Conservation (phyloP, 2,113 vertebrate species). For the Psophia crepitans region DNA sequence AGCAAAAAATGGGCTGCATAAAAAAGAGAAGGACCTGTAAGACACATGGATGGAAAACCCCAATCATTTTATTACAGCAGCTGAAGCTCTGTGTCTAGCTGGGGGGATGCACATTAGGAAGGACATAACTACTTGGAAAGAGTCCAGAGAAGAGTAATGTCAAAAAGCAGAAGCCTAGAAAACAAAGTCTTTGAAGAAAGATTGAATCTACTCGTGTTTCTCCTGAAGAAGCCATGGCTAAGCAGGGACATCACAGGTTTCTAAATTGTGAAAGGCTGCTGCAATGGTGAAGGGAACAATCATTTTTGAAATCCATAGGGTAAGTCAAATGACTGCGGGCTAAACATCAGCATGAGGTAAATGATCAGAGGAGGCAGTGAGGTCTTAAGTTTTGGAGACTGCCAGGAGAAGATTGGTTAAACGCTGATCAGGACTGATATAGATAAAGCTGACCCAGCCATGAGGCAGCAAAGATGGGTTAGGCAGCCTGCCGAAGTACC, state of each 20-base stretch:
- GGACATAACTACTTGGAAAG: not conserved
- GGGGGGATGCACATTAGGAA: not conserved
- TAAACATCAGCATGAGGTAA: not conserved
- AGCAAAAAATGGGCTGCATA: not conserved
- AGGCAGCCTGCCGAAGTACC: not conserved
- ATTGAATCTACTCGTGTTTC: not conserved
- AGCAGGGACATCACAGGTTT: not conserved
- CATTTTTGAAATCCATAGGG: not conserved
- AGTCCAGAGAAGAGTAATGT: not conserved
- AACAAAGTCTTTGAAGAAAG: not conserved
- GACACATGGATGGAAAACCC: not conserved
- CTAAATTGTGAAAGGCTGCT: not conserved
- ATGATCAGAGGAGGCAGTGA: not conserved
- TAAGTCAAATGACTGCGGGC: not conserved
- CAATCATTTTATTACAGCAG: not conserved
- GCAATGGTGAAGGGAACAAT: not conserved
- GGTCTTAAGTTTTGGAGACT: not conserved
- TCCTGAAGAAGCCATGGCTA: not conserved
- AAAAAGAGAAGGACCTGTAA: not conserved
- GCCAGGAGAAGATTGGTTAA: not conserved
- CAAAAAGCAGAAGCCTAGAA: not conserved
- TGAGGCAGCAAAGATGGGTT: not conserved
- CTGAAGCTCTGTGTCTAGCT: not conserved
- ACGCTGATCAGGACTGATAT: not conserved
- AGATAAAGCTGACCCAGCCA: not conserved